Base-by-base conservation (phyloP, 2,797 vertebrate genomes). In the Phrynocephalus vlangalii region DNA sequence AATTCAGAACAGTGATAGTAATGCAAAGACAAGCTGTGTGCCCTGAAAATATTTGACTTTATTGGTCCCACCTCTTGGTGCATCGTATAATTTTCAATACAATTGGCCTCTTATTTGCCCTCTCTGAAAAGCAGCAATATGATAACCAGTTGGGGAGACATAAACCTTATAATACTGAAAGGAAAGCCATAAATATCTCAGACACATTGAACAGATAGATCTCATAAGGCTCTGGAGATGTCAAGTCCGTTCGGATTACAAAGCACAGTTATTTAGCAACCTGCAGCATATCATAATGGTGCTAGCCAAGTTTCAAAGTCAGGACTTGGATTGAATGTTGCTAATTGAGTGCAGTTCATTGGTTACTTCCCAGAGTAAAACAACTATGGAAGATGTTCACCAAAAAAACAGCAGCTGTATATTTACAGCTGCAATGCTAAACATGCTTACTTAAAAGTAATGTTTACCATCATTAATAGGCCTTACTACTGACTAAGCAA, bases 131-230 rank as follows among this genome's bases (percentile, higher is more conserved):
- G 22, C n/a, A 82, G 30, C 9, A 15, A 50, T 48, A 10, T 38
- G 44, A 22, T 52, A 60, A 50, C 66, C 26, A 60, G 18, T 72
- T 90, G 68, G 78, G 68, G 86, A 38, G 26, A 70, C 6, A 83
- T 24, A 88, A 87, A 90, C 89, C 81, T 84, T 63, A 0, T 87
- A 84, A 82, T 0, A 0, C 38, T 33, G 68, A 82, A 84, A 78
- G 28, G 38, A 83, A 89, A 85, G 60, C 15, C 70, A 85, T 87
- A 92, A 89, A 44, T 90, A 84, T 50, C 89, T 90, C n/a, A n/a
- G 52, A 18, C 82, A 87, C 84, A 3, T 24, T 8, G 11, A 5
- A 77, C 79, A 90, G 68, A 20, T 30, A 89, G 50, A 84, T 82
- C 56, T 87, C 15, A 24, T 83, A n/a, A 67, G 85, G 77, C 26